Base-by-base conservation (phyloP, 1,140 invertebrate genomes). In the Phocides pigmalion region DNA sequence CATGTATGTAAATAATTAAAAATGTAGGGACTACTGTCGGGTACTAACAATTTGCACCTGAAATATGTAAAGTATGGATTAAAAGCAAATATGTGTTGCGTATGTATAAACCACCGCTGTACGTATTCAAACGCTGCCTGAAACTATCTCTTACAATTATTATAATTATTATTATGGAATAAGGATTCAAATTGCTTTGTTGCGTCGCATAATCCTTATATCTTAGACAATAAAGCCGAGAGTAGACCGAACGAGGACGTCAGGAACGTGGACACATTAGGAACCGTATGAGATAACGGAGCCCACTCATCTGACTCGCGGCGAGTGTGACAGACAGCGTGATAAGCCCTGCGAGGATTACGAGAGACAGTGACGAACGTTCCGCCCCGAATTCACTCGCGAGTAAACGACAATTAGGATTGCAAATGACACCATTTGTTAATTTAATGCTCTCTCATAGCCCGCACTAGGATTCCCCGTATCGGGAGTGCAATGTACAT, bases 281-380 rank as follows among this genome's bases (percentile, higher is more conserved):
- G 1, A 8, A 32, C 16, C 2, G 6, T 44, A 11, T 11, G 15
- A 44, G 41, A 44, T 44, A 44, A 44, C 5, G 16, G 20, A 44
- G 14, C 16, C 41, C 41, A 44, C 16, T 17, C 16, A 19, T 20
- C 20, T 11, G 41, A 19, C 41, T 17, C 15, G 41, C 41, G 6
- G 9, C 32, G 32, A n/a, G 41, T 44, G 41, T 44, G 41, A 44
- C 15, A 16, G 41, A 44, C 41, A 17, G 41, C 4, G 17, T 19
- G 41, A 44, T 44, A 44, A 44, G 41, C 41, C 41, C 3, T 6
- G 37, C 37, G 37, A 2, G 41, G 41, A 19, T 44, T 44, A 44
- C 2, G 41, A 12, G 41, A 44, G 41, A 44, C 15, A 9, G 6
- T 35, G 32, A 44, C 8, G 41, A 44, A 19, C 41, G 41, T 9